Base-by-base conservation (phyloP, 2,113 vertebrate genomes). In the Tyto alba region DNA sequence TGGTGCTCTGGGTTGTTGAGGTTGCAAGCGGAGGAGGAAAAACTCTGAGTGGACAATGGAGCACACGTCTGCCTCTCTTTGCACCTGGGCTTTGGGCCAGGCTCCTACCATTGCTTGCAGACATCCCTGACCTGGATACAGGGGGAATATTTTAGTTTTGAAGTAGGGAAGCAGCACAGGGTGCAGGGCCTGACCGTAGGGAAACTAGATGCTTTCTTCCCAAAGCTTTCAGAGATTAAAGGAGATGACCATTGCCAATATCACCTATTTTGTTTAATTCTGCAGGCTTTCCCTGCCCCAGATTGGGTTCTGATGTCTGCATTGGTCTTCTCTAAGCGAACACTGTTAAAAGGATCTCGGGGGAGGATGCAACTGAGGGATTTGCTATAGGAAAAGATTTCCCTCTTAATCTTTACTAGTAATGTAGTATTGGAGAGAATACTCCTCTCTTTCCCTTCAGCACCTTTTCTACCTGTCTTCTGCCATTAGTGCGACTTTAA, bases 21-120 rank as follows among this genome's bases (percentile, higher is more conserved):
- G 29, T 4, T 52, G 10, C 30, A 36, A 16, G 56, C n/a, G 36
- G 13, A 64, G 48, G 8, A 63, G 56, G 9, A 41, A 30, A 45
- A 82, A 43, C 36, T n/a, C 34, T 36, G 63, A 41, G 52, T 0
- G 0, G 19, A 16, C 45, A 34, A 4, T 12, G 59, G 13, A n/a
- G 66, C 60, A 26, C 30, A 10, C 0, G 0, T 32, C 62, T 85
- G 45, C 34, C 27, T 43, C 63, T 89, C 15, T 20, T 1, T 8
- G 17, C 22, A 13, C 5, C 1, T 9, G 40, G 72, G 17, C 4
- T 23, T 73, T 41, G 56, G 25, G 18, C 13, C 40, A 85, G 48
- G 62, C 45, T 93, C 30, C 36, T 79, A 0, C 15, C 16, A 30
- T 8, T 1, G 3, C 45, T 63, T 79, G 43, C 75, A 68, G 57